Evolutionary conservation across 2,113 vertebrate genomes (phyloP), one percentile per base, ranked within the genome.

Genomic region (Embiotoca jacksoni): DNA sequence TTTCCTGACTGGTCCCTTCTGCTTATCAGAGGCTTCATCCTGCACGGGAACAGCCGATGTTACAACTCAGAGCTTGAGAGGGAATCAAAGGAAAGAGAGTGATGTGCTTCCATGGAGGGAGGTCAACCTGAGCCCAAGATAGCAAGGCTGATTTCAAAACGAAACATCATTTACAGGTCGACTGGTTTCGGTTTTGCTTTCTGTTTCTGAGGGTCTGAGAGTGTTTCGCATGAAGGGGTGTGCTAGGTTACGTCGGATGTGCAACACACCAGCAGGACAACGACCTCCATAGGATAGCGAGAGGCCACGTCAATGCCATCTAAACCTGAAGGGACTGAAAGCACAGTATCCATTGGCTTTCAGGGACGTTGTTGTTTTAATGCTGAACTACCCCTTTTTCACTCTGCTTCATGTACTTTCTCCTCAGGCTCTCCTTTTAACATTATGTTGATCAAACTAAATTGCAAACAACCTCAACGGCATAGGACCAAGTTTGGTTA

Each of bases 291-390:
- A 15, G 84, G 78, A 78, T 74, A 47, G 47, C 46, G 0, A 35
- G 58, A 77, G 79, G 78, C 39, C 47, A 15, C 3, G 5, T 36
- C 23, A 36, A 57, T 31, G 16, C 41, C 9, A 6, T 57, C 57
- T 63, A 41, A 72, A 49, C 65, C 71, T 69, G 64, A 44, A 63
- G 72, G 72, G 16, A 36, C 36, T 11, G 23, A 47, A 61, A 5
- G 39, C 52, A 0, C 49, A 33, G 75, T 52, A 71, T 67, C 76
- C 72, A 77, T 65, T 84, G 78, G 84, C 77, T 89, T 82, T 81
- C 52, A 78, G 35, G 35, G 36, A 64, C 0, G 0, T 11, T 9
- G 10, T 35, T 36, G 36, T 37, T 30, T 56, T 60, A 66, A 68
- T 63, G 62, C 65, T 75, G 59, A 85, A 71, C 44, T 15, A 16